Percentiles rank a stretch among this genome's conserved stretches.
Conservation (phyloP, 2,888 invertebrate genomes). For the Campopleginae sp. region DNA sequence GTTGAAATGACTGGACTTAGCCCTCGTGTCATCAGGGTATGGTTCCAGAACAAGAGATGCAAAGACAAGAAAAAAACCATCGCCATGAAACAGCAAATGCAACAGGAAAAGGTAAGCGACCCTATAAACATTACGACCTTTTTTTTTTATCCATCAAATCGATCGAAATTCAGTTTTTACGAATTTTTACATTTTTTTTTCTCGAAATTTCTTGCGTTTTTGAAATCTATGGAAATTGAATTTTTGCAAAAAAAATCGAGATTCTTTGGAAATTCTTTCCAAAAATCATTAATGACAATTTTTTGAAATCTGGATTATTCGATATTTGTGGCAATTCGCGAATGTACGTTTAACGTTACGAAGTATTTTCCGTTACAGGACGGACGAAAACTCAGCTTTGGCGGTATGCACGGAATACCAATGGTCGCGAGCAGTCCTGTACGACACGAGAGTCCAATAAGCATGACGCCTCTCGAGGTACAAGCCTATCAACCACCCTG, state of each 20-base stretch:
- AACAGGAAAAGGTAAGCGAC: slow-evolving; percentile 95
- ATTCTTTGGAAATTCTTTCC: no score
- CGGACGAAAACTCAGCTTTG: slow-evolving; percentile 96
- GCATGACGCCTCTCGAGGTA: slow-evolving; percentile 94
- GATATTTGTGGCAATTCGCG: neutral
- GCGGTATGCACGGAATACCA: slow-evolving; percentile 98
- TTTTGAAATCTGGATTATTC: neutral
- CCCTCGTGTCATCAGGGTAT: slow-evolving; percentile 98
- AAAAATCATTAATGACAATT: neutral
- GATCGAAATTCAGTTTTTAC: no score
- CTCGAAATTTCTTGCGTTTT: neutral
- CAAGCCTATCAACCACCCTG: slow-evolving; percentile 98
- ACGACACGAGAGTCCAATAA: slow-evolving; percentile 94
- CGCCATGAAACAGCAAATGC: slow-evolving; percentile 98
- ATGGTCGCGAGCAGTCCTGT: slow-evolving; percentile 98
- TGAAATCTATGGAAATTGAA: no score
- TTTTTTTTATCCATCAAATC: neutral
- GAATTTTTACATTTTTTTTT: neutral
- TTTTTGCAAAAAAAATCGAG: no score
- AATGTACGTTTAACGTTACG: slow-evolving; percentile 82
- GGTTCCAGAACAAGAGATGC: slow-evolving; percentile 99
- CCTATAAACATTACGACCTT: neutral
- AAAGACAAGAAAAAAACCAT: slow-evolving; percentile 99
- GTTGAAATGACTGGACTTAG: slow-evolving; percentile 99
- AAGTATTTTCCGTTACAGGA: slow-evolving; percentile 89